Conservation (phyloP, 2,888 invertebrate species). For the Zaprionus bogoriensis region DNA sequence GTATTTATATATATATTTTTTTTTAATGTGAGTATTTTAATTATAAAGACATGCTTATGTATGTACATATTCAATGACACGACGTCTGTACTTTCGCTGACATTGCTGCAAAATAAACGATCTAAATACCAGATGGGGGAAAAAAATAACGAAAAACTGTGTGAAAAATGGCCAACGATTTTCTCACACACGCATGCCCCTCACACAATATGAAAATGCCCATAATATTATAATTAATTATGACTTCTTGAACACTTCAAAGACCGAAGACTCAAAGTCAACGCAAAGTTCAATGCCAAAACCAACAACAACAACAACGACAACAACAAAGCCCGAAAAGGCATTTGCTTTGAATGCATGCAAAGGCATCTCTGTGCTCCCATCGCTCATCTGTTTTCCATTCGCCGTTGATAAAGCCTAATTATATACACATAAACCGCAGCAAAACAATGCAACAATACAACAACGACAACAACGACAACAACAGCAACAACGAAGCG, state of each 20-base stretch:
- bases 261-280: slow-evolving; percentile 66
- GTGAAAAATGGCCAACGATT: slow-evolving; percentile 54
- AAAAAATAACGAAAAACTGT: slow-evolving; percentile 44
- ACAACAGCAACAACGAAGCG: slow-evolving; percentile 25
- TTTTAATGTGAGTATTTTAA: too few relatives aligned
- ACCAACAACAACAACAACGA: slow-evolving; percentile 12
- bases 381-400: slow-evolving; percentile 51
- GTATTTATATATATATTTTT: too few relatives aligned
- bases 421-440: slow-evolving; percentile 72
- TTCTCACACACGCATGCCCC: slow-evolving; percentile 51
- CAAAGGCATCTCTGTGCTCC: slow-evolving; percentile 47
- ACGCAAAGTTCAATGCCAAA: slow-evolving; percentile 76
- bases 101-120: slow-evolving; percentile 44
- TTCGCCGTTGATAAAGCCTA: slow-evolving; percentile 66
- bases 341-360: slow-evolving; percentile 61
- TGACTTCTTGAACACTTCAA: too few relatives aligned
- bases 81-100: slow-evolving; percentile 52
- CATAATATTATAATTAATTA: slow-evolving; percentile 72
- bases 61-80: not conserved
- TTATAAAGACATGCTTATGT: too few relatives aligned
- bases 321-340: slow-evolving; percentile 28
- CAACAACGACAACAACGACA: slow-evolving; percentile 28
- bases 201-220: slow-evolving; percentile 70
- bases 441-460: slow-evolving; percentile 53
- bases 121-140: slow-evolving; percentile 27